Conservation (phyloP, 2,888 invertebrate genomes). For the Trachelus stipa region DNA sequence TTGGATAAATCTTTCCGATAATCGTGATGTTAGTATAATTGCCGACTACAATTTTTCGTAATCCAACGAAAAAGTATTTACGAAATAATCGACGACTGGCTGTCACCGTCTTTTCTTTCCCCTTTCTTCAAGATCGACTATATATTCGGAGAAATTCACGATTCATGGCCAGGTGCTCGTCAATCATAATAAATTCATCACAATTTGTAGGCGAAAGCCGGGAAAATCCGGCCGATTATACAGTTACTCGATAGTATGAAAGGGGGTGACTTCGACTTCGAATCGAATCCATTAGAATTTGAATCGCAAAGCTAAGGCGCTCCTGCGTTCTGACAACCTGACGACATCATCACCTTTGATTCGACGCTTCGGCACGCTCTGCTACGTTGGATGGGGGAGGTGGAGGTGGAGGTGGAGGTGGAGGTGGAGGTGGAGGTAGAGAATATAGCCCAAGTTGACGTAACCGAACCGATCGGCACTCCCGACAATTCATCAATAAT, state of each 20-base stretch:
- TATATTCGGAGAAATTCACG: not conserved
- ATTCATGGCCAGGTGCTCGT: not conserved
- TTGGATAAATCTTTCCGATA: not conserved
- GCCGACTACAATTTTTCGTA: not conserved
- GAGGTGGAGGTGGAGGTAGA: no score
- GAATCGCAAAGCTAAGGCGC: not conserved
- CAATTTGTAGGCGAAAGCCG: not conserved
- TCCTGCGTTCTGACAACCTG: not conserved
- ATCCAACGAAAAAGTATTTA: not conserved
- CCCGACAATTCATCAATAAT: not conserved
- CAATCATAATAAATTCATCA: not conserved
- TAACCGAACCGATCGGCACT: not conserved
- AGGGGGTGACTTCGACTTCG: not conserved
- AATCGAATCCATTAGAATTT: not conserved
- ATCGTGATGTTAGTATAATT: not conserved
- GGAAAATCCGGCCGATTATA: not conserved
- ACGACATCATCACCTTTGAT: not conserved
- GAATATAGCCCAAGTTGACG: not conserved
- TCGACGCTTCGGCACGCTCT: not conserved
- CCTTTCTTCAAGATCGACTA: not conserved
- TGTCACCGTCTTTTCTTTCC: not conserved
- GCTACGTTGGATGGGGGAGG: no score
- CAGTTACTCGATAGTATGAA: not conserved
- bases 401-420: no score
- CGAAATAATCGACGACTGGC: not conserved